Evolutionary conservation across 2,888 invertebrate genomes (phyloP).

Genomic region (Microchrysa polita): DNA sequence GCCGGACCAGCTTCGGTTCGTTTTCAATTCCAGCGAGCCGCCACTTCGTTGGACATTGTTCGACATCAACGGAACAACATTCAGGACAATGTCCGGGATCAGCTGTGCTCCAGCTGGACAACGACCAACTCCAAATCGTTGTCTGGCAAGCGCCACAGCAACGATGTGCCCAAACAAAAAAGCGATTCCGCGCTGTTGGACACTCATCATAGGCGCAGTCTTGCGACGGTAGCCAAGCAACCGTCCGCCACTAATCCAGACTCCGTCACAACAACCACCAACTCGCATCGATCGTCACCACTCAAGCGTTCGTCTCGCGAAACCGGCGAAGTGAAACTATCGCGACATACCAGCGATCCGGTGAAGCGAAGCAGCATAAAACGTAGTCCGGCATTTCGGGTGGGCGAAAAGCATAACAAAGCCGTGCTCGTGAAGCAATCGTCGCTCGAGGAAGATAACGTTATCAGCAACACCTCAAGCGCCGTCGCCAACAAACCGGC

Average conservation of each 20-base stretch:
- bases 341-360: conserved; percentile 61
- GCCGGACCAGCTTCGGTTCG: conserved; percentile 7
- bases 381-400: conserved; percentile 68
- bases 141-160: background rate
- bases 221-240: conserved; percentile 22
- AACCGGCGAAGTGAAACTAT: conserved; percentile 46
- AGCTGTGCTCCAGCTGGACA: conserved; percentile 22
- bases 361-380: conserved; percentile 65
- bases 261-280: no score
- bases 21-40: conserved; percentile 52
- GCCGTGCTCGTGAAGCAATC: conserved; percentile 48
- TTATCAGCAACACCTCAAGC: background rate
- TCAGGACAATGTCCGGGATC: conserved; percentile 50
- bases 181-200: conserved; percentile 49
- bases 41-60: conserved; percentile 52
- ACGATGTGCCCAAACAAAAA: conserved; percentile 54
- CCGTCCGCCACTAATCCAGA: background rate
- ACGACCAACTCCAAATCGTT: conserved; percentile 41
- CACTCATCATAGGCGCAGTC: background rate
- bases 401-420: conserved; percentile 59
- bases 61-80: no score
- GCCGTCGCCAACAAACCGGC: no score
- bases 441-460: conserved; percentile 37
- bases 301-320: conserved; percentile 43
- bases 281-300: conserved; percentile 25